Evolutionary conservation across 1,140 invertebrate species (phyloP), one percentile per base, ranked within the genome.

Genomic region (Formica exsecta): DNA sequence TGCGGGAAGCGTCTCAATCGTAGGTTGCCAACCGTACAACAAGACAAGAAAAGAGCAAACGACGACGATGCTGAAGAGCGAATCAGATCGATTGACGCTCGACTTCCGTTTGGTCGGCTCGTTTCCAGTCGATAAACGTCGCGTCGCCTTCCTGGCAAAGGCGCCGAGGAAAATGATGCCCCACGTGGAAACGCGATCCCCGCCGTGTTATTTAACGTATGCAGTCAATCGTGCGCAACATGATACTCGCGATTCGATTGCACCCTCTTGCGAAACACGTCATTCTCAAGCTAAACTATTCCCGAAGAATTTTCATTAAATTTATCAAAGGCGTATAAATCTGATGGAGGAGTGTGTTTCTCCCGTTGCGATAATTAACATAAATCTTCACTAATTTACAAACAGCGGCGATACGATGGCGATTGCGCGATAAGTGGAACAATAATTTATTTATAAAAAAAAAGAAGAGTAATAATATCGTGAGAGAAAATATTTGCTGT

Each of bases 21-120:
- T 7, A 16, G 3, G 32, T n/a, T 44, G n/a, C 3, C 36, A 36
- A 61, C 25, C 16, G 13, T 25, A 25, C 5, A 57, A 71, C 25
- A 5, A 29, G 13, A 71, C 11, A 48, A 19, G 70, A 29, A 38
- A 54, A 9, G n/a, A 36, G 29, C 48, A 48, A 54, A 71, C 32
- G 68, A 29, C 32, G 68, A 29, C 19, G 66, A 54, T 9, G 70
- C 16, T 61, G 74, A 62, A 62, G 74, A 68, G 64, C 62, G 44
- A 66, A 38, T 2, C 41, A n/a, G 76, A 80, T 68, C 61, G 64
- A 68, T 38, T 13, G 74, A 62, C 41, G 13, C 57, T 76, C 74
- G 74, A 76, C 59, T 80, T 48, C 59, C 38, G 57, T 48, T 79
- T 66, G 8, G 65, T 25, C 66, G 13, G 61, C 9, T 80, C 48